These are phyloP conservation scores for Macrobrachium nipponense DNA, from an alignment of 1,140 invertebrate genomes.

Conservation along the genomic window DNA sequence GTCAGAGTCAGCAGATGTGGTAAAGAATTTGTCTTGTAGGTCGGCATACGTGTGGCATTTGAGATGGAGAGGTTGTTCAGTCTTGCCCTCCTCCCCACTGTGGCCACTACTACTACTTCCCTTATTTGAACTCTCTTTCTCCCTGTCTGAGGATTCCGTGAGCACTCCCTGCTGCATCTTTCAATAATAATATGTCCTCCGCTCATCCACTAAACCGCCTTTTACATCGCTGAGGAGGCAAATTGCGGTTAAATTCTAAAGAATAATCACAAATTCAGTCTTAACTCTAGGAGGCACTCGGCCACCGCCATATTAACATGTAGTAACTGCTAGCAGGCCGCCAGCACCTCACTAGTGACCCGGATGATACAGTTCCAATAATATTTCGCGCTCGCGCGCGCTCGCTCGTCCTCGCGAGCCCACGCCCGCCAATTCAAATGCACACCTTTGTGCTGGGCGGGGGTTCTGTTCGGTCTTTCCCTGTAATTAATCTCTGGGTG, in stretches of 20 bases:
- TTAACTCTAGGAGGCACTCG: no score
- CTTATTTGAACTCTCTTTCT: constrained; percentile 56
- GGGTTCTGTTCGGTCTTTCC: no score
- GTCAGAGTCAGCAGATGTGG: constrained; percentile 60
- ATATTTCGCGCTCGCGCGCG: not conserved
- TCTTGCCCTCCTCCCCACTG: constrained; percentile 23
- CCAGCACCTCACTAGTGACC: no score
- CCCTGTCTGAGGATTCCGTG: constrained; percentile 56
- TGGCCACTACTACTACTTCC: constrained; percentile 38
- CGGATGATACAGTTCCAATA: no score
- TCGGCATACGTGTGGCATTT: constrained; percentile 63
- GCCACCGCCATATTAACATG: no score
- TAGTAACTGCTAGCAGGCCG: no score
- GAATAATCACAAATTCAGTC: no score
- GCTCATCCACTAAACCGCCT: no score
- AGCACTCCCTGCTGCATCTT: constrained; percentile 64
- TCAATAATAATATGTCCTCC: constrained; percentile 53
- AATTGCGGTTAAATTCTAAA: no score
- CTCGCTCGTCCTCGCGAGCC: not conserved
- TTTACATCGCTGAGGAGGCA: no score
- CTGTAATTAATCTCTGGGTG: no score
- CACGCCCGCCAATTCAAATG: not conserved
- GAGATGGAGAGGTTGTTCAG: constrained; percentile 36
- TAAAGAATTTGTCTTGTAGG: constrained; percentile 62
- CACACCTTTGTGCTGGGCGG: not conserved